A percentile compares a stretch with the other conserved stretches of the same genome.
Evolutionary conservation across 2,888 invertebrate genomes (phyloP).

Genomic region (Meiosimyza decipiens): DNA sequence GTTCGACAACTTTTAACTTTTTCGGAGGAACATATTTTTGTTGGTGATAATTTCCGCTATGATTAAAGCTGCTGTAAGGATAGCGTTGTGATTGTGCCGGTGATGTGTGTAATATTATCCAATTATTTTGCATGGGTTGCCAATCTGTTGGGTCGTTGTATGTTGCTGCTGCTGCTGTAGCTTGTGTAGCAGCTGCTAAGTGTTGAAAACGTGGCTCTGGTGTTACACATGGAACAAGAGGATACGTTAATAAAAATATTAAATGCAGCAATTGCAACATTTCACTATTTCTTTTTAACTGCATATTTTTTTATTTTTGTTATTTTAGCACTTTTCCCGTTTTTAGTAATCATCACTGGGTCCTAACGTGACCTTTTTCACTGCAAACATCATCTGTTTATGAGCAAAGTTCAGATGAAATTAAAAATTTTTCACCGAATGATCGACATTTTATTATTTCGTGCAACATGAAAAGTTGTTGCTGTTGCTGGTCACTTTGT

Average conservation of each 20-base stretch:
- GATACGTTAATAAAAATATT: not conserved
- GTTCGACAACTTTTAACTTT: not conserved
- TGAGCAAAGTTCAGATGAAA: conserved; percentile 39
- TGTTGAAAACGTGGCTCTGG: not conserved
- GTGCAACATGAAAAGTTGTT: conserved; percentile 4
- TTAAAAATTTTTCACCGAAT: conserved; percentile 47
- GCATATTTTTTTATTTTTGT: not conserved
- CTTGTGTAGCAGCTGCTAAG: too few species aligned
- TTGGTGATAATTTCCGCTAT: not conserved
- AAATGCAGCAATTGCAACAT: conserved; percentile 9
- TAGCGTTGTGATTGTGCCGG: conserved; percentile 41
- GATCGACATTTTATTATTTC: conserved; percentile 53
- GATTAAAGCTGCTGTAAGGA: not conserved
- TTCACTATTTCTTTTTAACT: conserved; percentile 1
- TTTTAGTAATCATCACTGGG: conserved; percentile 14
- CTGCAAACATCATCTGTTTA: conserved; percentile 31
- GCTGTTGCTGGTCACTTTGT: conserved; percentile 1
- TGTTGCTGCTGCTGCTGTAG: conserved; percentile 29
- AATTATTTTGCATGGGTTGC: conserved; percentile 56
- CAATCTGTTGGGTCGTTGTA: conserved; percentile 43
- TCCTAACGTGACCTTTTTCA: conserved; percentile 41
- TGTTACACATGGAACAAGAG: conserved; percentile 8
- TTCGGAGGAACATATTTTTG: not conserved
- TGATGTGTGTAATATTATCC: conserved; percentile 52
- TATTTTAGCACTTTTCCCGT: not conserved